A percentile compares a stretch with the other conserved stretches of the same genome.
Evolutionary conservation across 2,797 vertebrate species (phyloP).

Genomic region (Otolemur crassicaudatus): DNA sequence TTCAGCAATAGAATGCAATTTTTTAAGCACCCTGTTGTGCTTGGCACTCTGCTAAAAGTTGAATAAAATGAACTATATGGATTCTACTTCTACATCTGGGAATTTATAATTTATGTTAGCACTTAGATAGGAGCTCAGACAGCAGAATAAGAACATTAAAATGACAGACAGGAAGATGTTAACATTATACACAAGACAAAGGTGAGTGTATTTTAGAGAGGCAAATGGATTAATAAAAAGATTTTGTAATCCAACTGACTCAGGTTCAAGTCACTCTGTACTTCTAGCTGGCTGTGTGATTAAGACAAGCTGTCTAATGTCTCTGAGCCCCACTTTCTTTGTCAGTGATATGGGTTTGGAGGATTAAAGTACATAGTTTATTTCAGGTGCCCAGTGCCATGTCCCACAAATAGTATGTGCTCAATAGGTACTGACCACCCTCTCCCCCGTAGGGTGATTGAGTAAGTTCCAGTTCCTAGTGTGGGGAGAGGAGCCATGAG

Average conservation of each 20-base stretch:
- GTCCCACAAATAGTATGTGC: rapidly evolving
- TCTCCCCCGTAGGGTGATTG: neutral
- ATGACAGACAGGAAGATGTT: constrained; percentile 41
- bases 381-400: neutral
- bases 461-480: neutral
- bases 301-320: neutral
- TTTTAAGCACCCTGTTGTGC: constrained; percentile 6
- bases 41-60: constrained; percentile 54
- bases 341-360: neutral
- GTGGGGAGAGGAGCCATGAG: neutral
- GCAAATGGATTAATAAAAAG: neutral
- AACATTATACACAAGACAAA: constrained; percentile 37
- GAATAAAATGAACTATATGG: constrained; percentile 57
- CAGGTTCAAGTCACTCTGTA: neutral
- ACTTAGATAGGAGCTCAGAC: constrained; percentile 16
- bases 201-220: neutral
- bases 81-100: constrained; percentile 52
- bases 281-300: neutral
- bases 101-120: constrained; percentile 63
- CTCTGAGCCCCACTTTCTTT: neutral
- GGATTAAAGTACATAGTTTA: neutral
- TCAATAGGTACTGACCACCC: rapidly evolving
- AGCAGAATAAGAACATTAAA: constrained; percentile 42
- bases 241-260: neutral
- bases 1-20: neutral